A percentile compares a stretch with the other conserved stretches of the same genome.
phyloP scores from a whole-genome alignment of 2,888 invertebrate genomes.

The Pyrrhosoma nymphula region DNA sequence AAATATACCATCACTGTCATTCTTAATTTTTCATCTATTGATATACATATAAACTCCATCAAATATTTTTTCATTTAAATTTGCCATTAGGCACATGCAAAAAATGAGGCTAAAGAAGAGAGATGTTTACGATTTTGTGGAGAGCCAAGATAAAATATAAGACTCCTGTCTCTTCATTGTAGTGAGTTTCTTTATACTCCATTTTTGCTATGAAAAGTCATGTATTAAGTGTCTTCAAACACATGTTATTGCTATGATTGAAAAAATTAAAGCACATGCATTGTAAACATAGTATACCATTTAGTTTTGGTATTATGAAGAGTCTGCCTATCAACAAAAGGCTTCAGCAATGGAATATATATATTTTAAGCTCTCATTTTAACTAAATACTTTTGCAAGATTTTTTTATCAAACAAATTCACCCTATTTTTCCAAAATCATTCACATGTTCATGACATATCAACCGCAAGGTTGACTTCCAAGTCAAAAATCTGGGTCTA shows the following conservation, averaged over 20 bases:
- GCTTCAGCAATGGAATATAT: slow-evolving; percentile 45
- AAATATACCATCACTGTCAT: slow-evolving; percentile 65
- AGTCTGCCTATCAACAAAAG: slow-evolving; percentile 41
- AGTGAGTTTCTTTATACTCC: slow-evolving; percentile 24
- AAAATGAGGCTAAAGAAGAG: slow-evolving; percentile 47
- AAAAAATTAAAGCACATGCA: slow-evolving; percentile 56
- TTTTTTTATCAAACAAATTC: slow-evolving; percentile 37
- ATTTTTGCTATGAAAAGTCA: slow-evolving; percentile 33
- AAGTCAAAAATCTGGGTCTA: slow-evolving; percentile 53
- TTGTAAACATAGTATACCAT: slow-evolving; percentile 22
- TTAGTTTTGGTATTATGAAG: slow-evolving; percentile 21
- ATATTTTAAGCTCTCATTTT: slow-evolving; percentile 37
- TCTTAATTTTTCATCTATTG: slow-evolving; percentile 54
- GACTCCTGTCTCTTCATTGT: slow-evolving; percentile 41
- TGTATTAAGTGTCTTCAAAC: slow-evolving; percentile 45
- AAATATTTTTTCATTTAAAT: slow-evolving; percentile 47
- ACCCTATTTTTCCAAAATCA: slow-evolving; percentile 49
- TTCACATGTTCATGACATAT: slow-evolving; percentile 21
- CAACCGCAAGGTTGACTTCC: slow-evolving; percentile 38
- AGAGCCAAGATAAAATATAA: slow-evolving; percentile 54
- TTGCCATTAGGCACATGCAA: slow-evolving; percentile 38
- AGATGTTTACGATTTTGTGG: neutral
- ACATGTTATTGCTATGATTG: slow-evolving; percentile 55
- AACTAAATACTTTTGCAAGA: slow-evolving; percentile 50
- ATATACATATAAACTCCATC: slow-evolving; percentile 61